Evolutionary conservation across 2,888 invertebrate species (phyloP).

Genomic region (Heliconius charithonia): DNA sequence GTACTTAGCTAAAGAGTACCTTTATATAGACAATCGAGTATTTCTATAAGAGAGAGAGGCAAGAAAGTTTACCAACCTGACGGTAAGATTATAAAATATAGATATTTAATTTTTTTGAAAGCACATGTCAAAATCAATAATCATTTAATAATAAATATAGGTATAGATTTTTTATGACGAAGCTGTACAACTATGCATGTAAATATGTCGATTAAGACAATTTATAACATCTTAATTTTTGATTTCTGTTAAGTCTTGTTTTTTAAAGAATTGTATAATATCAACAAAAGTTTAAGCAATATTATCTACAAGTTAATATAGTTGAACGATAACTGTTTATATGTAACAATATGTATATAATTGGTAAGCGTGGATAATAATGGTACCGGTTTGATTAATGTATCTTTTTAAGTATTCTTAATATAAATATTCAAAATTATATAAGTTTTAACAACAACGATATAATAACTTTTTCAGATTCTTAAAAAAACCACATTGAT

Average conservation of each 20-base stretch:
- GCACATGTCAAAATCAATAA: slow-evolving; percentile 3
- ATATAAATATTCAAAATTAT: slow-evolving; percentile 24
- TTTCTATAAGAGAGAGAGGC: slow-evolving; percentile 9
- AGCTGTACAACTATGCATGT: slow-evolving; percentile 19
- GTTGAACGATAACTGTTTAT: slow-evolving; percentile 23
- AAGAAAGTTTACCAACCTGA: slow-evolving; percentile 3
- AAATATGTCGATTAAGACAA: slow-evolving; percentile 27
- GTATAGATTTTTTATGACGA: not conserved
- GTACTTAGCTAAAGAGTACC: slow-evolving; percentile 43
- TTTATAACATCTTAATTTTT: slow-evolving; percentile 4
- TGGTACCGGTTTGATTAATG: slow-evolving; percentile 29
- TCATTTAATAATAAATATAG: not conserved
- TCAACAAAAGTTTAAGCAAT: slow-evolving; percentile 27
- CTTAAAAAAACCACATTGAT: slow-evolving; percentile 29
- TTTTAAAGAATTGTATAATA: slow-evolving; percentile 22
- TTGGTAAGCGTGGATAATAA: slow-evolving; percentile 25
- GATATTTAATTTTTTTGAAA: not conserved
- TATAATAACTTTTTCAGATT: slow-evolving; percentile 18
- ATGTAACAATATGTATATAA: slow-evolving; percentile 27
- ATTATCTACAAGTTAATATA: slow-evolving; percentile 28
- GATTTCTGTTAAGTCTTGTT: slow-evolving; percentile 25
- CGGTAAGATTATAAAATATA: not conserved
- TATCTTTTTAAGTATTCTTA: slow-evolving; percentile 29
- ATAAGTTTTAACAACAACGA: slow-evolving; percentile 8
- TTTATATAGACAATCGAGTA: slow-evolving; percentile 14